Base-by-base conservation (phyloP, 2,113 vertebrate species). In the Oreotragus oreotragus region DNA sequence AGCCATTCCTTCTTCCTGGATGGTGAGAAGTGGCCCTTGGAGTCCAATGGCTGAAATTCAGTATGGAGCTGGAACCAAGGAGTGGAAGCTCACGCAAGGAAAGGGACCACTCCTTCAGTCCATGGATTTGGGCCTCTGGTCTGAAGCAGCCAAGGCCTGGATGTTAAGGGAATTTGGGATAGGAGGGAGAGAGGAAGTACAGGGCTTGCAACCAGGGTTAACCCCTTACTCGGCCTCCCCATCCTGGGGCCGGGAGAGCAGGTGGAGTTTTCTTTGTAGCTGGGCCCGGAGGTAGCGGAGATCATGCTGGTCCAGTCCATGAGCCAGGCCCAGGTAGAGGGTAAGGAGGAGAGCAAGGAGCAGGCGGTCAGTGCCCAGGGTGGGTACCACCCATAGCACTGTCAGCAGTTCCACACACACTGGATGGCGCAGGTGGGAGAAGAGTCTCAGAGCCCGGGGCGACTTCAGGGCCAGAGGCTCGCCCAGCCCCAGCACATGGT, bases 261-360 rank as follows among this genome's bases (percentile, higher is more conserved):
- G 86, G 88, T 98, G 98, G 94, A 99, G 98, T 98, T 99, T 99
- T 98, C 97, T 98, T 58, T 98, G 99, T 17, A 99, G 94, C 97
- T 99, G 99, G 36, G 98, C 94, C 0, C 98, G 99, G 58, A 99
- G 99, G 98, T 99, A 99, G 47, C 95, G 90, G 62, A 99, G 99
- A 97, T 99, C 99, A 96, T 99, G 99, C 57, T 98, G 98, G 97
- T 99, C 99, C 80, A 99, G 99, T 30, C 99, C 99, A 49, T 99
- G 99, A 5, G 99, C 99, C 73, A 99, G 97, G 88, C 98, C 98
- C 96, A 99, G 98, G 98, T 99, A 99, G 49, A 98, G 83, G 0
- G 99, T 99, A 91, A 99, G 98, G 33, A 98, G 98, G 51, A 96
- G 97, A 2, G 99, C 99, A 49, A 99, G 98, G 88, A 99, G 98